phyloP scores from a whole-genome alignment of 2,888 invertebrate genomes.

The Ornithoptera priamus region DNA sequence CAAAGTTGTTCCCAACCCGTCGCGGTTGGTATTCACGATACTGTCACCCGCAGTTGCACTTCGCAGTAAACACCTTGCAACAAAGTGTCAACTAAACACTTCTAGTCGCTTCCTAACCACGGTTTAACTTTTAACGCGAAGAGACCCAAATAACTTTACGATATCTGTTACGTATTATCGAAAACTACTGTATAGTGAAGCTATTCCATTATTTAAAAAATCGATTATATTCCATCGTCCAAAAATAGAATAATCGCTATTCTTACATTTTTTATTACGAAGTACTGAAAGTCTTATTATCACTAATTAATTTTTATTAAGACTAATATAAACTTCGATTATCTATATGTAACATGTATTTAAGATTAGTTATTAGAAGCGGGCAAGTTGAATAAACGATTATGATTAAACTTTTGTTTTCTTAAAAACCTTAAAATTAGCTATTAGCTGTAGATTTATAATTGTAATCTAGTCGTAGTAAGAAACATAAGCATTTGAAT shows the following conservation, averaged over 20 bases:
- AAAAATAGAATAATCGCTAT: slow-evolving; percentile 6
- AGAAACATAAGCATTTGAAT: too few species aligned
- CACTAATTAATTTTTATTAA: not conserved
- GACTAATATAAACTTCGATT: not conserved
- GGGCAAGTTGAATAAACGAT: too few species aligned
- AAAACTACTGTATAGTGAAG: slow-evolving; percentile 7
- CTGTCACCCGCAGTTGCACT: slow-evolving; percentile 54
- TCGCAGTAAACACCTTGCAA: slow-evolving; percentile 58
- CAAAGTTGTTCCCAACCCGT: slow-evolving; percentile 42
- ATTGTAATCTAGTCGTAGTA: too few species aligned
- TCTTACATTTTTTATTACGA: not conserved
- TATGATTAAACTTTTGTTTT: too few species aligned
- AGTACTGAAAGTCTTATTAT: not conserved
- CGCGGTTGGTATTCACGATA: slow-evolving; percentile 42
- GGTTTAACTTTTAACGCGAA: slow-evolving; percentile 30
- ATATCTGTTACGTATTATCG: slow-evolving; percentile 5
- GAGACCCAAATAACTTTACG: slow-evolving; percentile 45
- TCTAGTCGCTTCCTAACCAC: slow-evolving; percentile 50
- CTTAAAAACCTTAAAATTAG: too few species aligned
- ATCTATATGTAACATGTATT: not conserved
- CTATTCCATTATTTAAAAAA: slow-evolving; percentile 13
- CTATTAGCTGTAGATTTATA: too few species aligned
- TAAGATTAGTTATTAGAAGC: too few species aligned
- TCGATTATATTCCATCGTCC: not conserved
- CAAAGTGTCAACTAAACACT: slow-evolving; percentile 66